Evolutionary conservation across 2,888 invertebrate genomes (phyloP).

Genomic region (Hirtodrosophila cameraria): DNA sequence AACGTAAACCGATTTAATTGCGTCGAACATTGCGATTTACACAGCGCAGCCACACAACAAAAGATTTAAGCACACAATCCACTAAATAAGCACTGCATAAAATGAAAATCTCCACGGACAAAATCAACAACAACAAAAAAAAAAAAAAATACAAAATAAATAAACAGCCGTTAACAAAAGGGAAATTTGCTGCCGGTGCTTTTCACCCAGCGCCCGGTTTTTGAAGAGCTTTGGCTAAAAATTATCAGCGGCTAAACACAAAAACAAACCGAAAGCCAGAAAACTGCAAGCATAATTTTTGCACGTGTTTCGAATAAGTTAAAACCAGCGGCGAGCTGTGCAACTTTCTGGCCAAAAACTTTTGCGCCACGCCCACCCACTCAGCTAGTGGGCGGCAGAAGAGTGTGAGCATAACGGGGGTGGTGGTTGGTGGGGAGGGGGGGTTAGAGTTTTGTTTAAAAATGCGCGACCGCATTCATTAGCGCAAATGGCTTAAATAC

Average conservation of each 20-base stretch:
- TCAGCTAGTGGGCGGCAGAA: background rate
- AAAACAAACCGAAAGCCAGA: conserved; percentile 37
- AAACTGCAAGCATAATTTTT: conserved; percentile 75
- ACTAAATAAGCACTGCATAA: conserved; percentile 42
- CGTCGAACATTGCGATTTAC: conserved; percentile 41
- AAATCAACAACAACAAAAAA: too few species aligned
- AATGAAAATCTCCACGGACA: too few species aligned
- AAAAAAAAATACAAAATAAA: conserved; percentile 25
- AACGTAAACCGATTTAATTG: conserved; percentile 38
- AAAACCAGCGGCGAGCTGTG: conserved; percentile 29
- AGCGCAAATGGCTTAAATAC: conserved; percentile 81
- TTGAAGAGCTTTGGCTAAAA: conserved; percentile 4
- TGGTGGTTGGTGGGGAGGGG: background rate
- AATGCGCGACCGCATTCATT: conserved; percentile 81
- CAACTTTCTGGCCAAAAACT: conserved; percentile 54
- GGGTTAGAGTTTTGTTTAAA: conserved; percentile 54
- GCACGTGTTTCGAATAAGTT: conserved; percentile 80
- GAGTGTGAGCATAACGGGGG: too few species aligned
- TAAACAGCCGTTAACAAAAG: conserved; percentile 29
- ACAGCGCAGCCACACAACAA: conserved; percentile 28
- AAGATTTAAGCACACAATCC: conserved; percentile 37
- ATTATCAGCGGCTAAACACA: conserved; percentile 51
- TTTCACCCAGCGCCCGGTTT: background rate
- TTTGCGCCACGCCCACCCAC: conserved; percentile 20
- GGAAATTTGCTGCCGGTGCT: conserved; percentile 29